Base-by-base conservation (phyloP, 2,113 vertebrate species). In the Halcyon malimbica region DNA sequence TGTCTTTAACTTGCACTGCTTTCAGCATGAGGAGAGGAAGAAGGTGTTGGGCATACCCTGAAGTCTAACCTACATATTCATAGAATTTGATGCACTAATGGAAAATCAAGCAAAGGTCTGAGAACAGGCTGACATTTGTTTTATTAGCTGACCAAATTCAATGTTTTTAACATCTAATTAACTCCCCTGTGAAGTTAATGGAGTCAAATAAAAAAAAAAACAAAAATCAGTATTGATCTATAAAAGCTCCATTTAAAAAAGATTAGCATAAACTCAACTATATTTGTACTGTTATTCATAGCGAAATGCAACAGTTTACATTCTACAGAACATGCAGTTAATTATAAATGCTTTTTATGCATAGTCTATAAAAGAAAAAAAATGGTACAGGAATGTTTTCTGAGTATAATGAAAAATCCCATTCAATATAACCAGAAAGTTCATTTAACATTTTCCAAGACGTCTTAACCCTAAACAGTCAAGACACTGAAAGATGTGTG, bases 331-430 rank as follows among this genome's bases (percentile, higher is more conserved):
- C 41, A 41, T 51, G 71, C 50, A 90, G 73, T 94, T 97, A 96
- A 97, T 96, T 97, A 96, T 87, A 92, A 71, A 94, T 63, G 7
- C 48, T 95, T 97, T 92, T 95, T 91, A 95, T 42, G 65, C 33
- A 74, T 69, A 94, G 70, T 83, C 57, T 90, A 25, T 65, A 69
- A 96, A 94, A 67, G 17, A 70, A 91, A 94, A 46, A 94, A 93
- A 95, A 94, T 41, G 31, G 59, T 87, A 97, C 96, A 83, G 44
- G 75, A 76, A 93, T 82, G 3, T 11, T 92, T 95, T 96, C 64
- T 17, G 25, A 94, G 48, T 48, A 82, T 44, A 96, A 94, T 26
- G 44, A 83, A 93, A 97, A 57, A 54, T 1, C 8, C 20, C 33
- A 62, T 11, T 76, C 71, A 91, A 87, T 94, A 94, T 56, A 91